A percentile compares a stretch with the other conserved stretches of the same genome.
Conservation (phyloP, 1,140 invertebrate species). For the Latrodectus geometricus region DNA sequence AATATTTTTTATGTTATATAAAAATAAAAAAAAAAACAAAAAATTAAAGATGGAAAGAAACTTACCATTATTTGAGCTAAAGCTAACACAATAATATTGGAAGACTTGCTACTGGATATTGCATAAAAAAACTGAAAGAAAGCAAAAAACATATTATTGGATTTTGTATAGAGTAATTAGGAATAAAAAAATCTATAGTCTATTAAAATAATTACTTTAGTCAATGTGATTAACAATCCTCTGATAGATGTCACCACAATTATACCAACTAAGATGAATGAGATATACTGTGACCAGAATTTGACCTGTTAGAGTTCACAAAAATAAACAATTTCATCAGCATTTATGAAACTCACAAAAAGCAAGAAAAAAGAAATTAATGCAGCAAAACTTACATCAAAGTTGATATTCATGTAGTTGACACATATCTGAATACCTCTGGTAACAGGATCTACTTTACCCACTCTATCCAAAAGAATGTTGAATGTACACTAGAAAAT, state of each 20-base stretch:
- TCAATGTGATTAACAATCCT: slow-evolving; percentile 93
- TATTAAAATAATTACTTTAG: slow-evolving; percentile 80
- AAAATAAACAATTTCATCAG: background rate
- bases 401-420: slow-evolving; percentile 95
- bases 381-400: slow-evolving; percentile 80
- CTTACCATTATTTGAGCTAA: slow-evolving; percentile 97
- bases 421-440: slow-evolving; percentile 96
- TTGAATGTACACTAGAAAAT: slow-evolving; percentile 88
- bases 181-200: background rate
- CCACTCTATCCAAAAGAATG: slow-evolving; percentile 98
- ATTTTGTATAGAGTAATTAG: background rate
- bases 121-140: slow-evolving; percentile 96
- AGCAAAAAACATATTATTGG: slow-evolving; percentile 12
- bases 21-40: background rate
- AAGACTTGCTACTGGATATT: slow-evolving; percentile 99
- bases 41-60: slow-evolving; percentile 15
- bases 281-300: slow-evolving; percentile 99
- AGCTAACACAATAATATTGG: slow-evolving; percentile 97
- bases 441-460: slow-evolving; percentile 98
- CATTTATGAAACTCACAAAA: background rate
- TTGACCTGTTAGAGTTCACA: slow-evolving; percentile 69
- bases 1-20: too few species aligned
- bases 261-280: slow-evolving; percentile 96
- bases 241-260: slow-evolving; percentile 98
- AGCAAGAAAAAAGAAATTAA: background rate